Base-by-base conservation (phyloP, 1,140 invertebrate genomes). In the Sycophaga agraensis region DNA sequence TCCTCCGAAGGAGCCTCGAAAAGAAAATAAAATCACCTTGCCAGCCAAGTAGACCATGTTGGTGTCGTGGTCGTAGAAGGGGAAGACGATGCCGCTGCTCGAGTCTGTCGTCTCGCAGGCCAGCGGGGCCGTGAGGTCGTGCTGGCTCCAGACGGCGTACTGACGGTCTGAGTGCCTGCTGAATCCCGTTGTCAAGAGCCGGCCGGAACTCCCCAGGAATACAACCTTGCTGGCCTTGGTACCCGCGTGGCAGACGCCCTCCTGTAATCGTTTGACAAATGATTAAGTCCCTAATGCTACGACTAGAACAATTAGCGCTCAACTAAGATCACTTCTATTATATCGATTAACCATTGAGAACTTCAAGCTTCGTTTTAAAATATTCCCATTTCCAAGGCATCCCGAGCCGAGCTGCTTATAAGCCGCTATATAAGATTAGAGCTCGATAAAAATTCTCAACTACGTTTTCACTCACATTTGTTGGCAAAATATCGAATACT, bases 51-150 rank as follows among this genome's bases (percentile, higher is more conserved):
- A 93, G 39, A 95, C 88, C 74, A 97, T 89, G 72, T 89, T 91
- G 14, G 92, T 95, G 77, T 98, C 95, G 70, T 90, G 85, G 78
- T 98, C 96, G 79, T 91, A 97, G 76, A 90, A 96, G 0, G 95
- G 95, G 78, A 96, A 93, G 2, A 97, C 85, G 55, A 97, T 89
- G 8, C 94, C 95, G 42, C 93, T 96, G 0, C 93, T 94, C 62
- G 90, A 93, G 75, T 97, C 95, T 35, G 97, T 90, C 26, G 88
- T 91, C 72, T 95, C 92, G 40, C 87, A 87, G 9, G 84, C 83
- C 14, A 96, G 77, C n/a, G 94, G 90, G 56, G 84, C 80, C 0
- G 82, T 82, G 22, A 97, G 77, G 70, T 94, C 87, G 70, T 90
- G 87, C 68, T 93, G 87, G 75, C 91, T 89, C 92, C 95, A 96